Conservation (phyloP, 1,140 invertebrate species). For the Vollenhovia emeryi region DNA sequence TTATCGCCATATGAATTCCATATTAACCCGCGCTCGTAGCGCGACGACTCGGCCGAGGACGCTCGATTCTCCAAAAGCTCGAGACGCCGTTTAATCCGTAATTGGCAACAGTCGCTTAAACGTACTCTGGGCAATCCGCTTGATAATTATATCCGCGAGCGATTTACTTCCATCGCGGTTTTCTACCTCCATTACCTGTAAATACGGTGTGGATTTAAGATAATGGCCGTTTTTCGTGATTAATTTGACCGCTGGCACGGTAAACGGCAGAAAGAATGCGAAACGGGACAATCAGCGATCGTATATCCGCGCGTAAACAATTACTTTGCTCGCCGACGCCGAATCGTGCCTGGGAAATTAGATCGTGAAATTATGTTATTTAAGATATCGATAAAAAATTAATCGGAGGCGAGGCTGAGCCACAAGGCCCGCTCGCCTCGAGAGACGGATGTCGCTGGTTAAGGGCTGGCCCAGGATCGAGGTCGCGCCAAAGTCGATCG, state of each 20-base stretch:
- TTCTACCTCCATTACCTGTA: conserved; percentile 2
- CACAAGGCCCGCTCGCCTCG: background rate
- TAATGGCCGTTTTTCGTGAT: background rate
- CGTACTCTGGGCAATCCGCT: background rate
- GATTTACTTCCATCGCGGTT: background rate
- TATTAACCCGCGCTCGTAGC: background rate
- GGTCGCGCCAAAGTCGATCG: conserved; percentile 36
- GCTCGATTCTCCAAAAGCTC: background rate
- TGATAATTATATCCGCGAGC: conserved; percentile 22
- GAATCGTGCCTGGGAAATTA: background rate
- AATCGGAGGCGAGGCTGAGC: background rate
- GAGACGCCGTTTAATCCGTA: background rate
- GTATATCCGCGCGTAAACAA: background rate
- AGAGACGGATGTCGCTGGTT: conserved; percentile 33
- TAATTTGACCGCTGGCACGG: background rate
- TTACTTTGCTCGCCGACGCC: background rate
- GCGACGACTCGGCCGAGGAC: background rate
- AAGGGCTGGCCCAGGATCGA: conserved; percentile 44
- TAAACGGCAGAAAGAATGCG: conserved; percentile 1
- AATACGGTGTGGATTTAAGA: background rate
- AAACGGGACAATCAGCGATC: background rate
- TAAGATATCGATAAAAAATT: background rate
- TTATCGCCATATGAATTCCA: conserved; percentile 12
- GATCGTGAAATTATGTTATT: background rate
- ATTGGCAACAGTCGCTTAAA: background rate